These are phyloP conservation scores for Lamprotornis superbus DNA, from an alignment of 2,113 vertebrate species.

Conservation along the genomic window DNA sequence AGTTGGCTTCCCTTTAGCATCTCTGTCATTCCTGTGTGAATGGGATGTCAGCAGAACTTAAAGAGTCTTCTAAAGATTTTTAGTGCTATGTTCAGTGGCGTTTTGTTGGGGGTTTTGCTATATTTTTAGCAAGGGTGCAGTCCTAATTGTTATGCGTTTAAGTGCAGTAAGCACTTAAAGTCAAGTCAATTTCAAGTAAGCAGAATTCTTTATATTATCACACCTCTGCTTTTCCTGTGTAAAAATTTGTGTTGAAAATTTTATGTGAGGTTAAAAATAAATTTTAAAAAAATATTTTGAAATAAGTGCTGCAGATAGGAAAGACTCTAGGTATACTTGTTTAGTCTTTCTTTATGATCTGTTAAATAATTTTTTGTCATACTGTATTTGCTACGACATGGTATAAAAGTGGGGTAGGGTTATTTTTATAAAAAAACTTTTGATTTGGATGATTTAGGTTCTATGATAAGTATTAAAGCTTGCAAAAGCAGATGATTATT, in stretches of 20 bases:
- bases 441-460: background rate
- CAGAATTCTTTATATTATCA: background rate
- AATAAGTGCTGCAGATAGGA: background rate
- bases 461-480: background rate
- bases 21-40: background rate
- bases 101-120: background rate
- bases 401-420: background rate
- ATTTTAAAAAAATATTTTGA: background rate
- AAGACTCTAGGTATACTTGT: background rate
- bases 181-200: background rate
- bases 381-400: background rate
- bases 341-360: background rate
- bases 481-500: background rate
- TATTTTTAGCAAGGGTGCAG: rapidly evolving
- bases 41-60: background rate
- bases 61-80: background rate
- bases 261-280: background rate
- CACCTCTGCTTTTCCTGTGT: background rate
- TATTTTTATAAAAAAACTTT: background rate
- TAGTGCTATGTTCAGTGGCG: background rate
- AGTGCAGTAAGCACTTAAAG: background rate
- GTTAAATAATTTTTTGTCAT: background rate
- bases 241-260: background rate
- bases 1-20: background rate
- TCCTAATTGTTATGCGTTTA: background rate